Base-by-base conservation (phyloP, 2,888 invertebrate species). In the Zaprionus obscuricornis region DNA sequence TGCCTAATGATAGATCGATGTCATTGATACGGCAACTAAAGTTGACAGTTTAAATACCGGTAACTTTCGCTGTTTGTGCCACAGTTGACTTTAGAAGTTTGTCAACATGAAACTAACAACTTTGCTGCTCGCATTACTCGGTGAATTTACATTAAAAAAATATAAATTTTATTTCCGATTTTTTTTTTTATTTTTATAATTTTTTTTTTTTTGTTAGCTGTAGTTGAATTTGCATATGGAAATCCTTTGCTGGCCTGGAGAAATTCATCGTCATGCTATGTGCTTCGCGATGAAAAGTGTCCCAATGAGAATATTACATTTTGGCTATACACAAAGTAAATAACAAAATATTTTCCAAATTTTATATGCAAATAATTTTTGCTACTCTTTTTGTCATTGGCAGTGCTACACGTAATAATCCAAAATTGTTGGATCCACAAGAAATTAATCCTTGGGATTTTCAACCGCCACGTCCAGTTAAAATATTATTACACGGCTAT, bases 401-500 rank as follows among this genome's bases (percentile, higher is more conserved):
- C 11, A 88, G 88, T 11, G 52, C 78, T 34, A 87, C 81, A 10
- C 77, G 90, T 50, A 69, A 91, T 3, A 67, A 87, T 0, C 93
- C 93, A 0, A 85, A 91, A 29, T 85, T 91, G 74, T 52, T 94
- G 26, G 76, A 90, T 46, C 89, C 90, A 3, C 50, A 77, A 0
- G 78, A 86, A 49, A 64, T 87, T 1, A 68, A 86, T 39, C 62
- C 74, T 0, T 68, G 71, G 40, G 72, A 84, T 43, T 88, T 89
- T 46, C 70, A 73, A 33, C 84, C 82, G 5, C 84, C 89, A 13
- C 91, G 90, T 0, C 92, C 92, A 0, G 79, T 93, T 0, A 92
- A 93, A 67, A 90, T 94, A 8, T 69, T 94, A 1, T 91, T 94
- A 34, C 94, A 94, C 62, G 94, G 94, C 0, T 94, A 93, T 69